Conservation (phyloP, 1,140 invertebrate species). For the Caenorhabditis latens region DNA sequence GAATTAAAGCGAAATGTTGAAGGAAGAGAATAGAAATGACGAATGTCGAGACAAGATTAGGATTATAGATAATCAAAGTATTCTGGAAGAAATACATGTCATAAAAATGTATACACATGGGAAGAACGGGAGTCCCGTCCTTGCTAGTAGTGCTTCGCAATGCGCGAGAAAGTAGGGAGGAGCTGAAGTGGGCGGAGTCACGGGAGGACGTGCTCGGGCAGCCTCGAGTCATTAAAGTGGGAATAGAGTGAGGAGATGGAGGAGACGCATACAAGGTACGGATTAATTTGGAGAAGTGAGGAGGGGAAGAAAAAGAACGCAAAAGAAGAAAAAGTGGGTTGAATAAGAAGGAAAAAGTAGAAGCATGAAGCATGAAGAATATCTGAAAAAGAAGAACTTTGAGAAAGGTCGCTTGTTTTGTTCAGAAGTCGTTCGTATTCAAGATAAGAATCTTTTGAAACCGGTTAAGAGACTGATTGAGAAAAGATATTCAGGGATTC, state of each 20-base stretch:
- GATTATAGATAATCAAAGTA: background rate
- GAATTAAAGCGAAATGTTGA: background rate
- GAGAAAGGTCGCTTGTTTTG: background rate
- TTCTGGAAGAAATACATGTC: background rate
- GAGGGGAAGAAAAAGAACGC: conserved; percentile 27
- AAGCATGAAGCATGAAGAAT: conserved; percentile 6
- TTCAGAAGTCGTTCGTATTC: background rate
- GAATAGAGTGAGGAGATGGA: conserved; percentile 4
- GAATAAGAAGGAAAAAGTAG: background rate
- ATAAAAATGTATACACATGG: conserved; percentile 22
- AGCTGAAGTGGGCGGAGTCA: conserved; percentile 41
- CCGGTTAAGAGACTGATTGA: conserved; percentile 41
- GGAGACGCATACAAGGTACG: conserved; percentile 41
- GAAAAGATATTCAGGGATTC: conserved; percentile 52
- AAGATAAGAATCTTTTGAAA: conserved; percentile 32
- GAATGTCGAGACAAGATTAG: background rate
- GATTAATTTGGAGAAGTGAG: conserved; percentile 53
- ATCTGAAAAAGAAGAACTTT: conserved; percentile 20
- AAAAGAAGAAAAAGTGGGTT: background rate
- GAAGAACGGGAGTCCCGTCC: conserved; percentile 49
- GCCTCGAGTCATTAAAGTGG: conserved; percentile 52
- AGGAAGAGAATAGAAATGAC: background rate
- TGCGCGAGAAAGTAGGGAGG: conserved; percentile 49
- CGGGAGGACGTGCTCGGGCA: conserved; percentile 10
- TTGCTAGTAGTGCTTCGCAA: conserved; percentile 50